Evolutionary conservation across 2,888 invertebrate genomes (phyloP).

Genomic region (Pherbina coryleti): DNA sequence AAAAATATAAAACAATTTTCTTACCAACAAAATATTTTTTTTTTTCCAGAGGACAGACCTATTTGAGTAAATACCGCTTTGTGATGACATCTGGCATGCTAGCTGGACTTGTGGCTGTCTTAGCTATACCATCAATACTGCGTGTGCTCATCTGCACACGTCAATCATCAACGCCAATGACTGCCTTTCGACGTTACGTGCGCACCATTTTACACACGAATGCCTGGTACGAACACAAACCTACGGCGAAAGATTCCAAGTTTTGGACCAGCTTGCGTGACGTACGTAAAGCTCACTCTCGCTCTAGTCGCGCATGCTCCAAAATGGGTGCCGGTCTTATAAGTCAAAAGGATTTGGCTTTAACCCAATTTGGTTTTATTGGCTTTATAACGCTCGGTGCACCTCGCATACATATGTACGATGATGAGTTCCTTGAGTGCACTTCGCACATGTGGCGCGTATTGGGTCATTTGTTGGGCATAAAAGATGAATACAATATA

Average conservation of each 20-base stretch:
- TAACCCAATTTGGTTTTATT: slow-evolving; percentile 90
- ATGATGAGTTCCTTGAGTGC: slow-evolving; percentile 77
- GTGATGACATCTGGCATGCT: slow-evolving; percentile 80
- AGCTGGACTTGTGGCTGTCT: slow-evolving; percentile 80
- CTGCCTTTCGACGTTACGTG: slow-evolving; percentile 83
- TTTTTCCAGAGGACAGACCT: slow-evolving; percentile 78
- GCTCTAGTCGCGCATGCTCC: slow-evolving; percentile 73
- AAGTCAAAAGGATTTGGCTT: slow-evolving; percentile 85
- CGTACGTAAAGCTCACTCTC: slow-evolving; percentile 78
- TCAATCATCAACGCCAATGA: slow-evolving; percentile 75
- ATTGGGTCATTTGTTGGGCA: slow-evolving; percentile 84
- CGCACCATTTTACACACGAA: slow-evolving; percentile 82
- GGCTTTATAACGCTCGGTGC: slow-evolving; percentile 79
- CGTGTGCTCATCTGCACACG: slow-evolving; percentile 79
- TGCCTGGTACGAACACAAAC: slow-evolving; percentile 77
- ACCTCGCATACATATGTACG: slow-evolving; percentile 76
- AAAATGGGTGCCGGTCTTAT: slow-evolving; percentile 73
- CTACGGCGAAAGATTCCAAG: slow-evolving; percentile 70
- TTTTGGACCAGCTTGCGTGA: slow-evolving; percentile 78
- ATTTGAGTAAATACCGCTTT: slow-evolving; percentile 79
- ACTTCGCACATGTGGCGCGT: slow-evolving; percentile 88
- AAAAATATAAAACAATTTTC: neutral
- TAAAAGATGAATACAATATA: slow-evolving; percentile 84
- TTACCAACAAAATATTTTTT: slow-evolving; percentile 8
- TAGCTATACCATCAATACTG: slow-evolving; percentile 82